phyloP scores from a whole-genome alignment of 2,888 invertebrate species.

The Calameuta idolon region DNA sequence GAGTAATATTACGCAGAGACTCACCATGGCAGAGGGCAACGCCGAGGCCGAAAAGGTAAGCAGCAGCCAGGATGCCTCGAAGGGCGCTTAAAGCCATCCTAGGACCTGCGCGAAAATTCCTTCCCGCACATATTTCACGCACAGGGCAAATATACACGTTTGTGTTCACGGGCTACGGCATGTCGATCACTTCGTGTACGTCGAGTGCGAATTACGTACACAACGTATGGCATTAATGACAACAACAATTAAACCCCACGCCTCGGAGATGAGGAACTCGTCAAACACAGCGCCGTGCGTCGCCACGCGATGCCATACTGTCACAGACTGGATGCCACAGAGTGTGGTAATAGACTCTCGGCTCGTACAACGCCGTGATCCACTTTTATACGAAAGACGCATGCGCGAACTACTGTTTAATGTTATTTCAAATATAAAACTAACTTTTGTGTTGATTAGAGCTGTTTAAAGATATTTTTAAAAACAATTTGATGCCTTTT shows the following conservation, averaged over 20 bases:
- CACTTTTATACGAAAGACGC: neutral
- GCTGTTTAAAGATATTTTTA: neutral
- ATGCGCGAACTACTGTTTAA: neutral
- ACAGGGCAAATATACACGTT: neutral
- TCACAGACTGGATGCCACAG: neutral
- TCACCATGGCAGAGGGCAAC: constrained; percentile 36
- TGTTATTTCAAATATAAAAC: neutral
- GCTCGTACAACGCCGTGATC: neutral
- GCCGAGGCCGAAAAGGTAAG: constrained; percentile 44
- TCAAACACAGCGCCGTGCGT: neutral
- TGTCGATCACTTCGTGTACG: neutral
- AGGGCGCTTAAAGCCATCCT: constrained; percentile 50
- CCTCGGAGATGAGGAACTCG: neutral
- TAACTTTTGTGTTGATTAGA: neutral
- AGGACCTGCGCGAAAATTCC: constrained; percentile 14
- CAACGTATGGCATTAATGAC: neutral
- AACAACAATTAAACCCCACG: neutral
- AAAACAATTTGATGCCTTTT: neutral
- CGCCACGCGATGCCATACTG: neutral
- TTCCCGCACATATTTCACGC: neutral
- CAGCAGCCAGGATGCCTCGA: constrained; percentile 40
- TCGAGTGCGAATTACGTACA: neutral
- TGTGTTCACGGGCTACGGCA: neutral
- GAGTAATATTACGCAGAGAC: constrained; percentile 9
- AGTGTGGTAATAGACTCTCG: neutral